These are phyloP conservation scores for Odontesthes bonariensis DNA, from an alignment of 2,113 vertebrate genomes.

Conservation along the genomic window DNA sequence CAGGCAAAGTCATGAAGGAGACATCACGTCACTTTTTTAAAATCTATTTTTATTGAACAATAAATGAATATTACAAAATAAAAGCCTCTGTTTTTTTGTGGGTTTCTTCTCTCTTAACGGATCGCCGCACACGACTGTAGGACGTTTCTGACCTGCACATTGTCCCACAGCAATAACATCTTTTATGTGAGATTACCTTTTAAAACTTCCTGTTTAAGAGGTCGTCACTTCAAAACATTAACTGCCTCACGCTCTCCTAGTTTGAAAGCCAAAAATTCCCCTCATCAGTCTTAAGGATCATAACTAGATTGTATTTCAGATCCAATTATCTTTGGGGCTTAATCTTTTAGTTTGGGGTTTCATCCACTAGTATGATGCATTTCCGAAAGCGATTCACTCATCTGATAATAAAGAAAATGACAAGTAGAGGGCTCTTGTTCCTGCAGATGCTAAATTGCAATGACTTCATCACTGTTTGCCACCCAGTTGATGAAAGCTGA, in stretches of 20 bases:
- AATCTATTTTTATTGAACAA: slow-evolving; percentile 86
- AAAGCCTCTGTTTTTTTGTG: slow-evolving; percentile 66
- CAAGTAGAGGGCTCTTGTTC: slow-evolving; percentile 66
- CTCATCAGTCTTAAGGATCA: slow-evolving; percentile 5
- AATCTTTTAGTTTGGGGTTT: slow-evolving; percentile 52
- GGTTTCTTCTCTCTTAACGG: slow-evolving; percentile 54
- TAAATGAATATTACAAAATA: slow-evolving; percentile 83
- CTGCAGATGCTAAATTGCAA: slow-evolving; percentile 60
- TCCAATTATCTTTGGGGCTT: slow-evolving; percentile 56
- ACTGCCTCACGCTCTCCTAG: not conserved
- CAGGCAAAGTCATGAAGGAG: slow-evolving; percentile 80
- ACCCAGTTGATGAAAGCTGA: slow-evolving; percentile 69
- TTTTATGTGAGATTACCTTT: slow-evolving; percentile 47
- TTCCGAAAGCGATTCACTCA: slow-evolving; percentile 34
- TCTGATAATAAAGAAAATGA: slow-evolving; percentile 58
- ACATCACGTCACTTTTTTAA: slow-evolving; percentile 84
- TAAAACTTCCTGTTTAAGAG: slow-evolving; percentile 45
- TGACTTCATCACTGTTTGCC: slow-evolving; percentile 73
- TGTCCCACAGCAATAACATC: slow-evolving; percentile 35
- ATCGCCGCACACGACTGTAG: slow-evolving; percentile 42
- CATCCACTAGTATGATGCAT: slow-evolving; percentile 26
- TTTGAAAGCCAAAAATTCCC: slow-evolving; percentile 5
- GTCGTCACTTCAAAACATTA: slow-evolving; percentile 10
- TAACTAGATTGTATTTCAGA: slow-evolving; percentile 54
- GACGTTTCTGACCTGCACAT: slow-evolving; percentile 49